A percentile compares a stretch with the other conserved stretches of the same genome.
These are phyloP conservation scores for Planococcus citri DNA, from an alignment of 1,140 invertebrate genomes.

Conservation along the genomic window DNA sequence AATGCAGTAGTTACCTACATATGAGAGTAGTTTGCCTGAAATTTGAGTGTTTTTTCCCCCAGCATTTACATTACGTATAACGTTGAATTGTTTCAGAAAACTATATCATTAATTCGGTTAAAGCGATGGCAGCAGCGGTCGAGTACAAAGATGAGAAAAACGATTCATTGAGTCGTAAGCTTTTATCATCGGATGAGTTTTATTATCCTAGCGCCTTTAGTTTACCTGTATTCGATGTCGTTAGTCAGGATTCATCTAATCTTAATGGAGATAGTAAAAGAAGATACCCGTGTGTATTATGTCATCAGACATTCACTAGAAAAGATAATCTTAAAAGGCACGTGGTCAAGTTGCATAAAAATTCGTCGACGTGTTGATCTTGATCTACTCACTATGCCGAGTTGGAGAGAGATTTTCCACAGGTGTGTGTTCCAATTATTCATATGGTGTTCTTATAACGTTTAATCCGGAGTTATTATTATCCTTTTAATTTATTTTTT, in stretches of 20 bases:
- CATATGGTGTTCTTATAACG: no score
- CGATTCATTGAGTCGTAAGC: not conserved
- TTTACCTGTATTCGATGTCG: not conserved
- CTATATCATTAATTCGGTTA: not conserved
- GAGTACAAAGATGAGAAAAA: conserved; percentile 4
- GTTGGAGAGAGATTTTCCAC: no score
- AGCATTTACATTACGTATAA: not conserved
- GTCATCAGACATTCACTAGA: conserved; percentile 33
- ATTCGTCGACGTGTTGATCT: no score
- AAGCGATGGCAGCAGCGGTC: not conserved
- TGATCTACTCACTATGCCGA: no score
- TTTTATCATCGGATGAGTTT: not conserved
- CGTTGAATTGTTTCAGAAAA: conserved; percentile 10
- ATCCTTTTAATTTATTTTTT: no score
- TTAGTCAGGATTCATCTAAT: not conserved
- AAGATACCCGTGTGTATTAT: conserved; percentile 27
- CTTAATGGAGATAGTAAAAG: not conserved
- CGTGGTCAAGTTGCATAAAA: conserved; percentile 23
- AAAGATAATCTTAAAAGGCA: conserved; percentile 27
- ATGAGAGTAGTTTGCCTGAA: not conserved
- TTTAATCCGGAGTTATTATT: no score
- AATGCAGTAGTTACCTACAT: not conserved
- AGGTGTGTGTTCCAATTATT: no score
- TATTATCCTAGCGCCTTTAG: not conserved
- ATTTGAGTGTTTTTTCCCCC: not conserved